phyloP scores from a whole-genome alignment of 2,113 vertebrate genomes.

The Struthidea cinerea region DNA sequence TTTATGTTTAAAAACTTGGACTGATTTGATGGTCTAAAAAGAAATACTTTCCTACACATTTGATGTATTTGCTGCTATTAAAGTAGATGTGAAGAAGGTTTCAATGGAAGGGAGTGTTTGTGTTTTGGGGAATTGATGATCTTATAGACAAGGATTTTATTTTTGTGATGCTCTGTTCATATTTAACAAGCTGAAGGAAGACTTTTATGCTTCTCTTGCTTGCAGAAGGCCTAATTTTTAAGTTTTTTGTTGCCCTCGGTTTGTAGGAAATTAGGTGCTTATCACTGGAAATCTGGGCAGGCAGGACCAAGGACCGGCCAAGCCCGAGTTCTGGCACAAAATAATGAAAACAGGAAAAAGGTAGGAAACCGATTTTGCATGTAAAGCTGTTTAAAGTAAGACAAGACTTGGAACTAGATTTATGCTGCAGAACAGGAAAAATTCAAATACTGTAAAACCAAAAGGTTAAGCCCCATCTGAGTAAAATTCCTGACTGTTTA shows the following conservation, averaged over 20 bases:
- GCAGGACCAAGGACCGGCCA: conserved; percentile 41
- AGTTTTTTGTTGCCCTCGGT: not conserved
- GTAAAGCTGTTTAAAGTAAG: not conserved
- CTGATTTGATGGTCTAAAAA: not conserved
- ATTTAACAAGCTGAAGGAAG: not conserved
- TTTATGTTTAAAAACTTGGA: not conserved
- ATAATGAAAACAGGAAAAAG: conserved; percentile 75
- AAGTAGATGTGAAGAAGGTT: not conserved
- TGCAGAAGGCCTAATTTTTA: not conserved
- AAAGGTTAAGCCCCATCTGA: not conserved
- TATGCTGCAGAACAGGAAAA: not conserved
- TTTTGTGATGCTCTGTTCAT: not conserved
- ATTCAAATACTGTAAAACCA: not conserved
- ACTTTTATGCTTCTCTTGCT: not conserved
- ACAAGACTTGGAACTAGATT: not conserved
- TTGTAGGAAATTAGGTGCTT: conserved; percentile 72
- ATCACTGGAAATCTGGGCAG: conserved; percentile 82
- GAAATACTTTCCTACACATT: not conserved
- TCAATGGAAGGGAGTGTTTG: not conserved
- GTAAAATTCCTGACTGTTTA: not conserved
- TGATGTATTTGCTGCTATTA: not conserved
- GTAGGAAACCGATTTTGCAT: conserved; percentile 62
- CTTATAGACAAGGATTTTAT: not conserved
- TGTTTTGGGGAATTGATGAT: not conserved
- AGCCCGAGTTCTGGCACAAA: conserved; percentile 37